Evolutionary conservation across 2,888 invertebrate genomes (phyloP), one percentile per base, ranked within the genome.

Genomic region (Monochamus alternatus): DNA sequence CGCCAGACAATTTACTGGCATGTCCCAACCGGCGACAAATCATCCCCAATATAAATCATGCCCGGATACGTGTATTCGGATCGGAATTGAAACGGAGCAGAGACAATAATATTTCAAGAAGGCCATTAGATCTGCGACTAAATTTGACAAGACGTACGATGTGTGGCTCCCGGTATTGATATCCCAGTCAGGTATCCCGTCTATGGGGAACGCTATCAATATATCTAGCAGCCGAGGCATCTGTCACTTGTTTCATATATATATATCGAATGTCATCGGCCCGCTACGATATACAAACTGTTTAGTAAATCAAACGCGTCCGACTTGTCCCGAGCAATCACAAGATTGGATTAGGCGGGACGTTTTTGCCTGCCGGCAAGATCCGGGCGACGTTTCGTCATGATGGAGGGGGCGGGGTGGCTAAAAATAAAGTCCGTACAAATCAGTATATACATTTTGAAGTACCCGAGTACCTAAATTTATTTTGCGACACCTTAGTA

Each of bases 61-160:
- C 73, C 73, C 43, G 55, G 68, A 77, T 80, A 75, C 55, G 55
- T 72, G 78, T 76, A 74, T 77, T 77, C 75, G 78, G 68, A 79
- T 79, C 81, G 75, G 77, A 81, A 83, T 83, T 80, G 83, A 82
- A 75, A 83, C 81, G 66, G 62, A 81, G 22, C 22, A 22, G 85
- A 84, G 83, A 83, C 83, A 85, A 85, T 85, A 85, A 87, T 87
- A 85, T 85, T 86, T 87, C 87, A 86, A 84, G 84, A 84, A 84
- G 85, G 83, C 85, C 86, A 87, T 87, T 86, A 86, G 85, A 82
- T 77, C 81, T 79, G 81, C 79, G 85, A 86, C 85, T 85, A 86
- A 84, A 86, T 86, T 86, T 85, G 86, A 86, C 86, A 86, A 85
- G 86, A 86, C 83, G 81, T 84, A 86, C 85, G 86, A 86, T 84